Evolutionary conservation across 2,797 vertebrate genomes (phyloP), one percentile per base, ranked within the genome.

Genomic region (Oreonectes daqikongensis): DNA sequence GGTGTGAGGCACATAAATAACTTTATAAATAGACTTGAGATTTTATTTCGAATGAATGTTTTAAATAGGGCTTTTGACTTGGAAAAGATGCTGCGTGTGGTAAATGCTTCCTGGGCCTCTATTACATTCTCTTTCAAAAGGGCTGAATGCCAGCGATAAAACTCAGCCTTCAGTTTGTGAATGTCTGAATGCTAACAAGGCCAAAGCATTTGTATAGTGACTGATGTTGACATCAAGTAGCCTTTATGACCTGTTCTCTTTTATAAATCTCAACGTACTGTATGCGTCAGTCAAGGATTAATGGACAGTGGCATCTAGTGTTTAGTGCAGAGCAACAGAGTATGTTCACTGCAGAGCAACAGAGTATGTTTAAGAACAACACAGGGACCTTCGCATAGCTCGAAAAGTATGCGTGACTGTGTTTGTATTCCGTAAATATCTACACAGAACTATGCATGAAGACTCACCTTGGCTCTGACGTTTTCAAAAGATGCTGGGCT

Each of bases 401-500:
- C 0, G 22, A 52, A 68, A 32, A 11, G 42, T 60, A 12, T 18
- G 32, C 64, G 26, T 38, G 50, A 18, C 10, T 22, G 24, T 48
- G 8, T 55, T 42, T 66, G 24, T 55, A 28, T 63, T 67, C 3
- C 4, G 17, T 42, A 12, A 55, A 20, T 4, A 65, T 35, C 14
- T 28, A 46, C 1, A n/a, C 9, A 28, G 20, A 55, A 57, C 1
- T 38, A 61, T 10, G 2, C 7, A 12, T 10, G 28, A 32, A 32
- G 52, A 78, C 84, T 93, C 77, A 96, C 95, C 94, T 96, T 96
- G 81, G 94, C 94, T 24, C 95, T 93, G 78, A 96, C 95, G 0
- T 96, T 96, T 89, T 95, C 95, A 0, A 95, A 96, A 4, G 95
- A 96, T 50, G 95, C 94, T 0, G 95, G 95, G 84, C 95, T 96